Evolutionary conservation across 1,140 invertebrate species (phyloP), one percentile per base, ranked within the genome.

Genomic region (Brachionus angularis): DNA sequence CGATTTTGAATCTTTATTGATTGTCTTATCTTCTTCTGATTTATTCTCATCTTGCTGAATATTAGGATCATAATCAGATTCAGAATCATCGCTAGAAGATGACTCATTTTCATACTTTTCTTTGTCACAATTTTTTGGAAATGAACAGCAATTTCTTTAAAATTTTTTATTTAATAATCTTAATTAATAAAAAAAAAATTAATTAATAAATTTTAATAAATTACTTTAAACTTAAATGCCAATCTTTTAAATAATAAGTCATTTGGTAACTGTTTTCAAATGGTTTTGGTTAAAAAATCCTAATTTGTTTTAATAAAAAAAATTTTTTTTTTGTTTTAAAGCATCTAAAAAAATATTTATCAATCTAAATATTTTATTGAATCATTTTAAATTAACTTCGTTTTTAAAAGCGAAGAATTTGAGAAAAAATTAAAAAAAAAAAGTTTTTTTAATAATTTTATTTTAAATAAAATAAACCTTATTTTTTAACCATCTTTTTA

Each of bases 401-500:
- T 33, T 33, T 55, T 55, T 18, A 33, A 55, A 16, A 5, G 33
- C 52, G 52, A 55, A 55, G 0, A 55, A 16, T 55, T 55, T 55
- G 3, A 2, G n/a, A 8, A 34, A n/a, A n/a, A n/a, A n/a, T n/a
- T n/a, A n/a, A n/a, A 21, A 36, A 55, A 34, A 55, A 46, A 64
- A 42, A 21, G 18, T 44, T 31, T 23, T 7, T 42, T 61, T 33
- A 39, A 5, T 2, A 67, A 47, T 10, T 67, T 67, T 46, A 67
- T 47, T 27, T 18, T 52, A 3, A 52, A 52, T n/a, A n/a, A n/a
- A n/a, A n/a, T n/a, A 52, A 5, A 5, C 16, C 72, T 53, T 31
- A 44, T 75, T 76, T 73, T 77, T 58, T 77, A 25, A 74, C 8
- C 78, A 79, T 80, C 74, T 82, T 82, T 27, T 73, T 72, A 3